Conservation (phyloP, 2,113 vertebrate species). For the Pseudorasbora parva region DNA sequence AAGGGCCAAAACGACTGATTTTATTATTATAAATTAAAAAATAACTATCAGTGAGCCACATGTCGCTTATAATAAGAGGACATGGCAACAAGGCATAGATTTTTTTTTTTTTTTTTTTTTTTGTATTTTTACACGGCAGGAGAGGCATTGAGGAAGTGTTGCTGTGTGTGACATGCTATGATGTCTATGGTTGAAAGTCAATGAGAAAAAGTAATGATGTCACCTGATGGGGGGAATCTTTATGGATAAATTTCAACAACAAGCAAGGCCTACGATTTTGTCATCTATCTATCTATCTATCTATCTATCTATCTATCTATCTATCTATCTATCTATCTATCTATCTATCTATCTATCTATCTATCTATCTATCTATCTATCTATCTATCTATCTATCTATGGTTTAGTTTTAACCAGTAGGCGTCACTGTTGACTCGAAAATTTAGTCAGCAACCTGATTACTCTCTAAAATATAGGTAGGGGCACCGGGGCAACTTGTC, state of each 20-base stretch:
- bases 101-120: too few species aligned
- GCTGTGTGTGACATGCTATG: not conserved
- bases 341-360: not conserved
- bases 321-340: too few species aligned
- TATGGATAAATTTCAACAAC: not conserved
- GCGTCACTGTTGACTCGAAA: not conserved
- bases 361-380: not conserved
- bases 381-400: not conserved
- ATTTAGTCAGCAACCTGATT: not conserved
- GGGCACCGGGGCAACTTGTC: slow-evolving; percentile 2
- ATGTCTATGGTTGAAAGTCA: not conserved
- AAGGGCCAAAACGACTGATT: too few species aligned
- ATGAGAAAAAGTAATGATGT: not conserved
- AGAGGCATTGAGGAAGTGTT: not conserved
- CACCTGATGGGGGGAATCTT: not conserved
- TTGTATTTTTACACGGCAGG: too few species aligned
- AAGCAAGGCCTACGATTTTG: too few species aligned
- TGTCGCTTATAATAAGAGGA: not conserved
- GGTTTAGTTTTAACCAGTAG: not conserved
- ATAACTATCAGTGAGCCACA: too few species aligned
- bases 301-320: not conserved
- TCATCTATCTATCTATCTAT: too few species aligned
- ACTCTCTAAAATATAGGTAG: not conserved
- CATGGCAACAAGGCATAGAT: too few species aligned
- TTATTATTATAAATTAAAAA: too few species aligned